A percentile compares a stretch with the other conserved stretches of the same genome.
phyloP scores from a whole-genome alignment of 2,113 vertebrate species.

The Phylloscopus trochiloides region DNA sequence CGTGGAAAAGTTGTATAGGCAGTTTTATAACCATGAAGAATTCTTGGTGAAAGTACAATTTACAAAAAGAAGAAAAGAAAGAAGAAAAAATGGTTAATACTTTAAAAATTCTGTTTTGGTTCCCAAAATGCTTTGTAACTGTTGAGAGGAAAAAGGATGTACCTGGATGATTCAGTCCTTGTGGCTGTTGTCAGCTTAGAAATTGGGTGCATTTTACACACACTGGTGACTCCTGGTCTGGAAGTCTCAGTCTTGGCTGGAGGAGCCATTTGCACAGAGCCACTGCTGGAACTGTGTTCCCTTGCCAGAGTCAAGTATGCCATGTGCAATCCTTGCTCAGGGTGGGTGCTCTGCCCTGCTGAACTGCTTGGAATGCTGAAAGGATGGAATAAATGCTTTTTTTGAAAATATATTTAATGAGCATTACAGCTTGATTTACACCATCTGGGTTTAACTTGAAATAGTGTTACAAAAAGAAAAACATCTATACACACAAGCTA shows the following conservation, averaged over 20 bases:
- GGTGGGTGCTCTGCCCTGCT: background rate
- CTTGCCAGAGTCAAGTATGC: background rate
- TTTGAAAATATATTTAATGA: background rate
- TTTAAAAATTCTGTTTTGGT: background rate
- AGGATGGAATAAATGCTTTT: background rate
- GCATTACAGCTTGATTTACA: background rate
- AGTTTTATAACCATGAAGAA: background rate
- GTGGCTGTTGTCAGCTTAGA: background rate
- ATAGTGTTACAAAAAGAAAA: background rate
- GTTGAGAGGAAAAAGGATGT: background rate
- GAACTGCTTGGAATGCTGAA: background rate
- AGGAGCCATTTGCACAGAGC: background rate
- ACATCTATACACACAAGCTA: background rate
- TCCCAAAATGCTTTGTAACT: background rate
- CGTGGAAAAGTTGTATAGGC: background rate
- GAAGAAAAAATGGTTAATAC: background rate
- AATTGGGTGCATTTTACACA: background rate
- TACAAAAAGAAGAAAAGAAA: background rate
- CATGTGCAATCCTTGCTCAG: background rate
- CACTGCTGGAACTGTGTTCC: background rate
- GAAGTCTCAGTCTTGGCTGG: background rate
- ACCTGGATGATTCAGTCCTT: rapidly evolving
- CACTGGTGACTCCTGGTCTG: background rate
- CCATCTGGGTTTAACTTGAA: background rate
- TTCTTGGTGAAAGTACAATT: background rate